Base-by-base conservation (phyloP, 2,888 invertebrate genomes). In the Dastarcus helophoroides region DNA sequence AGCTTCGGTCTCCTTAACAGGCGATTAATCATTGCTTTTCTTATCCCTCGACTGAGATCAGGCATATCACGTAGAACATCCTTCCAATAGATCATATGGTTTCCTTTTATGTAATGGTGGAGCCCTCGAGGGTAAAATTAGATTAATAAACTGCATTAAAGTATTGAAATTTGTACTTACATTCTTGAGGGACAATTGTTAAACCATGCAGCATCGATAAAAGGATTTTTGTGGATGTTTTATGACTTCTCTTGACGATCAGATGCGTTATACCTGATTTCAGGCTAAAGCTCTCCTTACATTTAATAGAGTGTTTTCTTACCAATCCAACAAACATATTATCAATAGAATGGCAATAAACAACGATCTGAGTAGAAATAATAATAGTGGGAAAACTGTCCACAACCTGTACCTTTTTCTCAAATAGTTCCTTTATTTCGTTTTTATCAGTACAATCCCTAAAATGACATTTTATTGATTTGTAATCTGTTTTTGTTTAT, bases 1-100 rank as follows among this genome's bases (percentile, higher is more conserved):
- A 58, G 39, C 36, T 45, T 46, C n/a, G 56, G 57, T 13, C 44
- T 36, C 15, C 45, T 50, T 6, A 54, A 29, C 9, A 55, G 19
- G 3, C 41, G 38, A 39, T 54, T 54, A 16, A 44, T 31, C 22
- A 48, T 41, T 5, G 54, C 46, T 32, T 36, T 44, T 22, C 31
- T 39, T 5, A 51, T 46, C 2, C 47, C 47, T 9, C 21, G 29
- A 35, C 46, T 48, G 14, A 49, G 25, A 15, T 34, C 10, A n/a
- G 13, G 19, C 22, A 41, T 22, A 26, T 35, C 31, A n/a, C 45
- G 33, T 31, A 46, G 43, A 13, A 33, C 35, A 29, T 43, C 41
- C 8, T 38, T 16, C 10, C 37, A 36, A 29, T 43, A 32, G 14
- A 51, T 38, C 16, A 44, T 44, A 15, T 34, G 38, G 14, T 41